Evolutionary conservation across 2,888 invertebrate species (phyloP), one percentile per base, ranked within the genome.

Genomic region (Drosophila nr. fundita): DNA sequence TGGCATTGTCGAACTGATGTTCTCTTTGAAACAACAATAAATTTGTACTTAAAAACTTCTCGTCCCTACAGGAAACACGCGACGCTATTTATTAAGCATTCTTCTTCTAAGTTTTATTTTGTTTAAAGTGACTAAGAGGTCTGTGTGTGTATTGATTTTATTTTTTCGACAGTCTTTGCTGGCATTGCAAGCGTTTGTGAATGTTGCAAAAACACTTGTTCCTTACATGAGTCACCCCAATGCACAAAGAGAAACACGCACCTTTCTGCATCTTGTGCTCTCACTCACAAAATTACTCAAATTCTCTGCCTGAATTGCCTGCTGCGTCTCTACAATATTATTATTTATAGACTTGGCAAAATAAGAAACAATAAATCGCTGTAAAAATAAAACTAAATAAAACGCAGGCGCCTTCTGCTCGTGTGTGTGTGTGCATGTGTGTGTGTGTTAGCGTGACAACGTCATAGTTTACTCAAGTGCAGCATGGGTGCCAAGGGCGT

Each of bases 191-290:
- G 32, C 21, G 54, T 45, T 38, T 59, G 55, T 11, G 59, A 40
- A 53, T 53, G 27, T 29, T 24, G 27, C 58, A 7, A 54, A 63
- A 84, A 66, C 66, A 65, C 68, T 66, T 67, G 73, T 59, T 59
- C 52, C 76, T 42, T 55, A 68, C 85, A 71, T 85, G 87, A 85
- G 67, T 87, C 83, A 89, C 89, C 87, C 87, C 79, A 84, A 66
- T 76, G 74, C 72, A 81, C 57, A 66, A 58, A 63, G 81, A 73
- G 68, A 73, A 64, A 38, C 73, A 73, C 78, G 78, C 78, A 78
- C 68, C 73, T 68, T 69, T n/a, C n/a, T 55, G 73, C 68, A 81
- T 77, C 71, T 75, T 49, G 30, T 50, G 65, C 57, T n/a, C 50
- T 61, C 45, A 40, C 49, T 54, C 57, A 60, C 18, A 65, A 32